Base-by-base conservation (phyloP, 2,888 invertebrate genomes). In the Pomacea canaliculata region DNA sequence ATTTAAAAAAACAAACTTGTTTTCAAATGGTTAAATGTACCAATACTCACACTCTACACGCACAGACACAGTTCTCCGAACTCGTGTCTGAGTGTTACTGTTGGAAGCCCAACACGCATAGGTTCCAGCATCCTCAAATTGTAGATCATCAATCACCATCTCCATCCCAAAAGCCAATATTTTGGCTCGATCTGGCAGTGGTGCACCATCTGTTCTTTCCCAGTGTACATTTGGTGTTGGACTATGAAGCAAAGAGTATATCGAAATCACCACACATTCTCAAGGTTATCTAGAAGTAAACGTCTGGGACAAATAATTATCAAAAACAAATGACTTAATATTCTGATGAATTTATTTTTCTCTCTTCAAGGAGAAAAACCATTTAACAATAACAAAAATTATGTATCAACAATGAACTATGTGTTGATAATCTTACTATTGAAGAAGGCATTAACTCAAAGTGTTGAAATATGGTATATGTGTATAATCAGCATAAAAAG, bases 201-300 rank as follows among this genome's bases (percentile, higher is more conserved):
- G 93, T 71, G 93, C 91, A 19, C 92, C 92, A 0, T 96, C 96
- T 87, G 95, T 93, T 91, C 97, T 97, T 83, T 93, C 94, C 99
- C 99, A 99, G 19, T 96, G 94, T 8, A 97, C 96, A 91, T 97
- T 95, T 0, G 99, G 99, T 73, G 98, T 92, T 0, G 99, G 99
- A 83, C 95, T 95, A 91, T 27, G 16, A 16, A 70, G 18, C 46
- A 19, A 8, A 37, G 37, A 37, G 37, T 5, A 37, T 37, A 37
- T 5, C 37, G 3, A 27, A 18, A 23, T n/a, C 27, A 23, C 23
- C 37, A 67, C 67, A 23, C 18, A 23, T 62, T n/a, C n/a, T n/a
- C 18, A 2, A 62, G 7, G 7, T 62, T 19, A 62, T 62, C 62
- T 18, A 62, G 62, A 62, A 62, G 19, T 4, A 18, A 62, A 62